Conservation (phyloP, 2,113 vertebrate species). For the Callocephalon fimbriatum region DNA sequence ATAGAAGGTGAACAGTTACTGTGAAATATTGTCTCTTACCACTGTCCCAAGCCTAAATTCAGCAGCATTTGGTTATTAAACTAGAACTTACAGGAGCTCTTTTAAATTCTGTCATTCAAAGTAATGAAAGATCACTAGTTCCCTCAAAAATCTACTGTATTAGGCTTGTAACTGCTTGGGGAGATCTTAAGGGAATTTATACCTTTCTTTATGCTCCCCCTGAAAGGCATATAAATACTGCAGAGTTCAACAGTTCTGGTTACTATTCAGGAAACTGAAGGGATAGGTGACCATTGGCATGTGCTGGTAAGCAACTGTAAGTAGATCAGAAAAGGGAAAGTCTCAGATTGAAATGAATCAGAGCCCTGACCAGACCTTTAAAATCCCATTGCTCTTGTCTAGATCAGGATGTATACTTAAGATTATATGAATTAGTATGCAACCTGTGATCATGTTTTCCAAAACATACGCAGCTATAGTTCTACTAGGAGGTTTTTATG, state of each 20-base stretch:
- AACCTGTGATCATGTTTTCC: not conserved
- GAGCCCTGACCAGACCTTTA: not conserved
- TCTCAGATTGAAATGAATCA: not conserved
- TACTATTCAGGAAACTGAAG: fast-evolving
- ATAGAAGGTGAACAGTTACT: not conserved
- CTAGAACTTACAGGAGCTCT: not conserved
- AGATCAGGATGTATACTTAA: not conserved
- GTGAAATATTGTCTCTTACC: not conserved
- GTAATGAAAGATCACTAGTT: not conserved
- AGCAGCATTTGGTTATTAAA: not conserved
- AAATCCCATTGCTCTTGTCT: not conserved
- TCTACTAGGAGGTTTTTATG: not conserved
- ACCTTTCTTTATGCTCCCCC: not conserved
- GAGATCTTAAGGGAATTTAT: not conserved
- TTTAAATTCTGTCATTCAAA: not conserved
- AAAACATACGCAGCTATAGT: not conserved
- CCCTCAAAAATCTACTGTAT: not conserved
- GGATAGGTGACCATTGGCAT: fast-evolving
- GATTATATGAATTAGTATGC: not conserved
- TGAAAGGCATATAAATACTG: not conserved
- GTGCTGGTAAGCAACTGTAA: no score
- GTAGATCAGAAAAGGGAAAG: not conserved
- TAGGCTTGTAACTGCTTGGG: not conserved
- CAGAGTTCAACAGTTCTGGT: not conserved
- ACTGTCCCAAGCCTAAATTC: not conserved